These are phyloP conservation scores for Mesodorylaimus sp. DNA, from an alignment of 2,888 invertebrate species.

Conservation along the genomic window DNA sequence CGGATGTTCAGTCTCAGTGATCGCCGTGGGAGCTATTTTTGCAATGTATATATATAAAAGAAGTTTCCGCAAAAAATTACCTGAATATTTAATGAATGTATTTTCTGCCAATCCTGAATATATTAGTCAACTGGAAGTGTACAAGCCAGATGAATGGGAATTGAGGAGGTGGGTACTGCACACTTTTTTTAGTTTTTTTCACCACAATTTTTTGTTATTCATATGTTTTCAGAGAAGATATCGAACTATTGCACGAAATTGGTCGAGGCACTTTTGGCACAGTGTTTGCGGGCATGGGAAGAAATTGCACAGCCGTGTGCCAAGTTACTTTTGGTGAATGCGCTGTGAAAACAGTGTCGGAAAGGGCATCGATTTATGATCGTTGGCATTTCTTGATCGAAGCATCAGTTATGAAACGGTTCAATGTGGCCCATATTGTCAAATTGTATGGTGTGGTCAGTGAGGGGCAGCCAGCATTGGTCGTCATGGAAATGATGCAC, in stretches of 20 bases:
- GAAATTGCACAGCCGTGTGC: slow-evolving; percentile 39
- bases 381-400: slow-evolving; percentile 25
- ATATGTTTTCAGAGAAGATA: slow-evolving; percentile 7
- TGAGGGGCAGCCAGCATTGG: slow-evolving; percentile 70
- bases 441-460: slow-evolving; percentile 69
- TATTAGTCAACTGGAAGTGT: slow-evolving; percentile 41
- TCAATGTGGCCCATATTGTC: slow-evolving; percentile 40
- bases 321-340: slow-evolving; percentile 24
- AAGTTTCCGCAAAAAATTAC: neutral
- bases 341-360: slow-evolving; percentile 25
- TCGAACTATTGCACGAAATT: slow-evolving; percentile 48
- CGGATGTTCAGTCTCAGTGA: neutral
- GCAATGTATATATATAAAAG: neutral
- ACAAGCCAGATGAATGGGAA: slow-evolving; percentile 78
- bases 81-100: neutral
- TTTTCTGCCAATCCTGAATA: slow-evolving; percentile 49
- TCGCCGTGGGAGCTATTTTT: neutral
- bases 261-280: slow-evolving; percentile 71
- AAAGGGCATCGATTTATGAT: slow-evolving; percentile 17
- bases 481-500: slow-evolving; percentile 94
- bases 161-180: slow-evolving; percentile 14
- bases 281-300: slow-evolving; percentile 54
- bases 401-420: slow-evolving; percentile 24
- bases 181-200: too few species aligned
- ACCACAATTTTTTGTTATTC: slow-evolving; percentile 3